Conservation (phyloP, 1,140 invertebrate species). For the Lepidostoma basale region DNA sequence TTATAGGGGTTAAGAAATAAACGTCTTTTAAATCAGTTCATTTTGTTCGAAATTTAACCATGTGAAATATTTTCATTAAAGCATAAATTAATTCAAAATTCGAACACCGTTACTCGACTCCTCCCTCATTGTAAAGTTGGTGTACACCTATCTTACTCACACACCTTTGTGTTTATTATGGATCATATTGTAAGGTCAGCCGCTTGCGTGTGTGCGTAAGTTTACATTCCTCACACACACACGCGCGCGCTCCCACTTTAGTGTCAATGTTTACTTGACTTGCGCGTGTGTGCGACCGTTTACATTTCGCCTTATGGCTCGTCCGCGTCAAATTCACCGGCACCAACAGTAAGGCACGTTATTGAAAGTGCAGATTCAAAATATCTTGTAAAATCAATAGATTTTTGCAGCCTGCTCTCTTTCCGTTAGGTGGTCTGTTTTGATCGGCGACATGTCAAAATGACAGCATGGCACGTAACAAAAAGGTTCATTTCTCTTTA, state of each 20-base stretch:
- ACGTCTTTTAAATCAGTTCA: no score
- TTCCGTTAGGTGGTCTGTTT: no score
- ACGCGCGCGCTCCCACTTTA: not conserved
- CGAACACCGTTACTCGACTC: not conserved
- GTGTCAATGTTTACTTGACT: constrained; percentile 22
- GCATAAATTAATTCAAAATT: not conserved
- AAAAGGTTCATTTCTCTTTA: not conserved
- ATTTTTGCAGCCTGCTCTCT: no score
- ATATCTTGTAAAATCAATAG: not conserved
- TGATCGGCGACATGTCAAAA: not conserved
- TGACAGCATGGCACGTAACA: not conserved
- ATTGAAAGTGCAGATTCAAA: not conserved
- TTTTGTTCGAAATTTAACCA: not conserved
- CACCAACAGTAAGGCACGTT: not conserved
- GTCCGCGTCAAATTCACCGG: not conserved
- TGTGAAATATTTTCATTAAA: not conserved
- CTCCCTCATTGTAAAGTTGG: constrained; percentile 30
- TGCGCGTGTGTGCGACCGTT: constrained; percentile 19
- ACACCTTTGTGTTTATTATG: constrained; percentile 25
- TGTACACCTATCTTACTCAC: constrained; percentile 21
- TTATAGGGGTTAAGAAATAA: no score
- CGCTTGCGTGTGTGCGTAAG: constrained; percentile 27
- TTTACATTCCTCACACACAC: constrained; percentile 29
- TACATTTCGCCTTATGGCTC: constrained; percentile 16
- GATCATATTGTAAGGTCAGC: constrained; percentile 28